These are phyloP conservation scores for Numenius arquata DNA, from an alignment of 2,113 vertebrate species.

Conservation along the genomic window DNA sequence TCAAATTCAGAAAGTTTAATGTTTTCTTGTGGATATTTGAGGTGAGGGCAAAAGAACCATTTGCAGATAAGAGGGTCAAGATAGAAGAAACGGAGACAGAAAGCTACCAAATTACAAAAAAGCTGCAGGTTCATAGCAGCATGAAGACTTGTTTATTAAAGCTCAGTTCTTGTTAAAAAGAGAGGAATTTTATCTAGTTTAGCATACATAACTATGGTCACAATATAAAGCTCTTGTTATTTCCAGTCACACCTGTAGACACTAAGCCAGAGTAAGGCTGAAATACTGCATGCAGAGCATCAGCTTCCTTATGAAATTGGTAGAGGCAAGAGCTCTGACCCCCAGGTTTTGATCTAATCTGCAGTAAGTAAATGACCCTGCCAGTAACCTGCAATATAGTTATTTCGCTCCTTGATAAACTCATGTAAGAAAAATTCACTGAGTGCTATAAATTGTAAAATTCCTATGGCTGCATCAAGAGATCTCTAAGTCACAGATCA, in stretches of 20 bases:
- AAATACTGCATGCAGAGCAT: background rate
- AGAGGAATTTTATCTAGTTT: background rate
- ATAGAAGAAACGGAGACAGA: background rate
- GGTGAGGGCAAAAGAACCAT: background rate
- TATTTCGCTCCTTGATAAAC: background rate
- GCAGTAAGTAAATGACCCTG: background rate
- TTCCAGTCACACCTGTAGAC: background rate
- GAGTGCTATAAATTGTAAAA: background rate
- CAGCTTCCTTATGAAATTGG: background rate
- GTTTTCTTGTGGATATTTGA: background rate
- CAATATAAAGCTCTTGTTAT: background rate
- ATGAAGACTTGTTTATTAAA: background rate
- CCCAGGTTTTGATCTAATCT: background rate
- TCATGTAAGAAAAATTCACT: background rate
- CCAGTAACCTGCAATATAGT: background rate
- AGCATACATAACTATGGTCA: background rate
- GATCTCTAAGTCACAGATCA: background rate
- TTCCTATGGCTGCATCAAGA: background rate
- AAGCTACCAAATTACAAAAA: background rate
- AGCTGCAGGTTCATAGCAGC: background rate
- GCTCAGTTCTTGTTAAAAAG: background rate
- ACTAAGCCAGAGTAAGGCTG: background rate
- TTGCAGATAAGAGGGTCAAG: background rate
- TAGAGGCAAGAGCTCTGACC: background rate
- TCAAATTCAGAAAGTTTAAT: background rate